phyloP scores from a whole-genome alignment of 2,888 invertebrate genomes.

The Drosophila subsilvestris region DNA sequence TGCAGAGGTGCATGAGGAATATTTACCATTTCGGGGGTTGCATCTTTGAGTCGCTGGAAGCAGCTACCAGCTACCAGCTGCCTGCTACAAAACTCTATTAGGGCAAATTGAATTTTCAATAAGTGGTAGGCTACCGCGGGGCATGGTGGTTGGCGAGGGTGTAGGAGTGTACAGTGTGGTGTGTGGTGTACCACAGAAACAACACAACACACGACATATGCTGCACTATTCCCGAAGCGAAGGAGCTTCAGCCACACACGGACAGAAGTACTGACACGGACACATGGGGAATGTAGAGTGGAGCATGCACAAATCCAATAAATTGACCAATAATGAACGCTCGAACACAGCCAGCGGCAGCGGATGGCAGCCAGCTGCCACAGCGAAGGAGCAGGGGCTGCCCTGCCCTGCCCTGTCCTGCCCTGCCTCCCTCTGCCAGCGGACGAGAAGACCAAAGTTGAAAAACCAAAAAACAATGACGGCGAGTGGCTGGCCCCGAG shows the following conservation, averaged over 20 bases:
- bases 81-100: constrained; percentile 60
- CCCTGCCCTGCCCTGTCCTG: too few relatives aligned
- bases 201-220: constrained; percentile 70
- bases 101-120: constrained; percentile 74
- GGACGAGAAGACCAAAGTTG: constrained; percentile 53
- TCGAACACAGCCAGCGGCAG: constrained; percentile 56
- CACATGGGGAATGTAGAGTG: constrained; percentile 23
- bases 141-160: background rate
- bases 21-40: background rate
- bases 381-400: background rate
- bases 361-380: background rate
- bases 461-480: constrained; percentile 76
- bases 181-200: constrained; percentile 43
- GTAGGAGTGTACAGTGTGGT: constrained; percentile 36
- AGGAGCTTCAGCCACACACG: constrained; percentile 11
- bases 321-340: constrained; percentile 81
- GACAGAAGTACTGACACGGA: constrained; percentile 22
- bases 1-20: too few relatives aligned
- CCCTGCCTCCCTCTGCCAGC: too few relatives aligned
- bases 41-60: constrained; percentile 5
- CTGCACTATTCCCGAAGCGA: constrained; percentile 47
- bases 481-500: constrained; percentile 50
- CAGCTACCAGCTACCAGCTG: constrained; percentile 41
- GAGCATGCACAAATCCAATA: constrained; percentile 79
- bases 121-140: constrained; percentile 49